phyloP scores from a whole-genome alignment of 2,888 invertebrate genomes.

The Noctua janthina region DNA sequence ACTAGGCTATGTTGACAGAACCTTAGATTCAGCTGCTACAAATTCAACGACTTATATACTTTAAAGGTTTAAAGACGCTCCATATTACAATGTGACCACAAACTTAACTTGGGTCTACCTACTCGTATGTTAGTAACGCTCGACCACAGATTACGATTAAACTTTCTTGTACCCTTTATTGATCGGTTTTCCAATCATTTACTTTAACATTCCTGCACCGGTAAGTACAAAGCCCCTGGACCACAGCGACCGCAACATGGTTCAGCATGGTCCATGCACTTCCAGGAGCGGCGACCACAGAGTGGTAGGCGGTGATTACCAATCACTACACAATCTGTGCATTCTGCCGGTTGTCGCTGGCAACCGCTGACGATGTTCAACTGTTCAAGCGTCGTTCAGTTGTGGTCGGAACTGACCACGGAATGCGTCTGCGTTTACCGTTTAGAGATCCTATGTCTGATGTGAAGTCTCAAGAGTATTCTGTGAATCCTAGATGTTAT shows the following conservation, averaged over 20 bases:
- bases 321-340: constrained; percentile 16
- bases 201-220: constrained; percentile 4
- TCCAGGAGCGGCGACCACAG: constrained; percentile 4
- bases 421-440: constrained; percentile 33
- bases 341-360: constrained; percentile 6
- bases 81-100: neutral
- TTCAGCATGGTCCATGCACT: neutral
- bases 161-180: neutral
- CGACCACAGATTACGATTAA: constrained; percentile 24
- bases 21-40: neutral
- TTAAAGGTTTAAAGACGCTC: neutral
- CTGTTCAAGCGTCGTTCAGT: neutral
- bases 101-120: neutral
- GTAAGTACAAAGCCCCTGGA: neutral
- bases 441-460: constrained; percentile 28
- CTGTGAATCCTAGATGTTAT: neutral
- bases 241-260: constrained; percentile 49
- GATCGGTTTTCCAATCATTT: constrained; percentile 20
- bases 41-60: neutral
- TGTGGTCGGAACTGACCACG: constrained; percentile 43
- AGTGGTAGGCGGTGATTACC: constrained; percentile 23
- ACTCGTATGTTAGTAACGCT: neutral
- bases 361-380: constrained; percentile 24
- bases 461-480: neutral
- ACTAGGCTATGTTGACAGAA: neutral